Base-by-base conservation (phyloP, 2,797 vertebrate species). In the Pachyuromys duprasi region DNA sequence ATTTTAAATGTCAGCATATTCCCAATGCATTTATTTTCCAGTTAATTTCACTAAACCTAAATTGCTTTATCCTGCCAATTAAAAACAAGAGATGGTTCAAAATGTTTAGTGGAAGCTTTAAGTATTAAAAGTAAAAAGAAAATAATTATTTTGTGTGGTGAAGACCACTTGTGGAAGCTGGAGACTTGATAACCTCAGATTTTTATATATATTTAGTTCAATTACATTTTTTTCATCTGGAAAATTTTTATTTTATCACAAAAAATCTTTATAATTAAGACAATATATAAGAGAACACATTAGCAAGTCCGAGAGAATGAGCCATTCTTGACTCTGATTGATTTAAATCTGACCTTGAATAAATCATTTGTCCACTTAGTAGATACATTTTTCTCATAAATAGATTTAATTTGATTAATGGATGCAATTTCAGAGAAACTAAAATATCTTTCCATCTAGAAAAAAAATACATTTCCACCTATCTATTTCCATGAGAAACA, bases 261-360 rank as follows among this genome's bases (percentile, higher is more conserved):
- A 91, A 86, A 82, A 83, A 9, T 55, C 22, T 92, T 83, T 60
- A 89, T 88, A 95, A 79, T 62, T 95, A 69, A 81, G 76, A 63
- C 33, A 88, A 11, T 78, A 74, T 63, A 9, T 89, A 91, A 92
- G 31, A 31, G 18, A 57, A 86, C 33, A 74, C 36, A 82, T 26
- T 90, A 60, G 75, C 76, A 76, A 84, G 53, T 94, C n/a, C n/a
- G 60, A 9, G 13, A 93, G 7, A 45, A 39, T 62, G n/a, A 90
- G 13, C 14, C 13, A 63, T 1, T 76, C 53, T n/a, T 88, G 60
- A 76, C 5, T 86, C 8, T 65, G 65, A 69, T 86, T 74, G 39
- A 92, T 83, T 95, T 92, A 95, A 96, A 57, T 90, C 72, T 96
- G 90, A 93, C 84, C 83, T 96, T 76, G 60, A 87, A 55, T 87